Conservation (phyloP, 1,140 invertebrate genomes). For the Galendromus occidentalis region DNA sequence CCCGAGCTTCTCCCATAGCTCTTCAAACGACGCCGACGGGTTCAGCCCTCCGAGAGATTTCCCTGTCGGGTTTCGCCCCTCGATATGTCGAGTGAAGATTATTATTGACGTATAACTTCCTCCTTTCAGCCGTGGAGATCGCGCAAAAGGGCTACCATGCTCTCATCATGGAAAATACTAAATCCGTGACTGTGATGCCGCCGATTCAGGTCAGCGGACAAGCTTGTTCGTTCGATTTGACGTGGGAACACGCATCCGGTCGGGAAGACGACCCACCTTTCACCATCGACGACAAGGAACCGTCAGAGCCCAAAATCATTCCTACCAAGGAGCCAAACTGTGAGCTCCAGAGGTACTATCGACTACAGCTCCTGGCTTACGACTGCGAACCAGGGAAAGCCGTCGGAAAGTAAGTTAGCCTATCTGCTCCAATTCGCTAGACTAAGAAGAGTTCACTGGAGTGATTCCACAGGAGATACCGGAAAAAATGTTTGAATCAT, state of each 20-base stretch:
- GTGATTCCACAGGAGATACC: too few relatives aligned
- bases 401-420: constrained; percentile 7
- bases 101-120: background rate
- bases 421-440: background rate
- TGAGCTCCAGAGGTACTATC: constrained; percentile 6
- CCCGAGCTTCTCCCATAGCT: too few relatives aligned
- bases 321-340: constrained; percentile 1
- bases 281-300: constrained; percentile 8
- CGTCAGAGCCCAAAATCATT: background rate
- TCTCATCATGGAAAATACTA: constrained; percentile 5
- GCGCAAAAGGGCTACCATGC: constrained; percentile 2
- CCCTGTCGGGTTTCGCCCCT: too few relatives aligned
- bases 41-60: too few relatives aligned
- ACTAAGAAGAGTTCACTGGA: too few relatives aligned
- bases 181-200: constrained; percentile 9
- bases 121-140: background rate
- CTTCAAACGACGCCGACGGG: too few relatives aligned
- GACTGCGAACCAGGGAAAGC: constrained; percentile 5
- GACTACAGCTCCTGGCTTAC: constrained; percentile 2
- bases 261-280: constrained; percentile 7
- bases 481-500: too few relatives aligned
- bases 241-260: background rate
- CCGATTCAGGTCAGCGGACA: background rate
- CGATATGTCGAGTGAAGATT: too few relatives aligned
- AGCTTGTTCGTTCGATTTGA: constrained; percentile 1